Base-by-base conservation (phyloP, 1,140 invertebrate genomes). In the Pararge aegeria region DNA sequence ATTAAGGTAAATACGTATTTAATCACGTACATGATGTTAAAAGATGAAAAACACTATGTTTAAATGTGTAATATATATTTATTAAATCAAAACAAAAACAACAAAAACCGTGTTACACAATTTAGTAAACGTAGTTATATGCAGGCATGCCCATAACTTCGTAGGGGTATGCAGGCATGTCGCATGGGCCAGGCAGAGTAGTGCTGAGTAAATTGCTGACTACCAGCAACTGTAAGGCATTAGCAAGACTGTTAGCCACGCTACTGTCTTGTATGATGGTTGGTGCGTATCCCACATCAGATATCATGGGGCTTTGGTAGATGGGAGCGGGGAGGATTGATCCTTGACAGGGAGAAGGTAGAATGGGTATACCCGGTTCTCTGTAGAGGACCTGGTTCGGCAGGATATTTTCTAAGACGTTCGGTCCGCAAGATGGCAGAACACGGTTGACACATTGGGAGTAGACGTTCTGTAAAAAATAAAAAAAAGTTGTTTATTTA, bases 181-280 rank as follows among this genome's bases (percentile, higher is more conserved):
- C 60, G 37, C 53, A 62, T 2, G 63, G 61, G 0, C 61, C 63
- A 4, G 81, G 81, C 9, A 87, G 56, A 0, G 81, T 85, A 27
- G 71, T 79, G 48, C 75, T 74, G 0, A 85, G 37, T 1, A 87
- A 49, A 53, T 76, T 87, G 65, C 84, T 87, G 0, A 87, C 82
- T 1, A 87, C 78, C 5, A 87, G 49, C n/a, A 87, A 44, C 60
- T 87, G 82, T 16, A 87, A 42, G 5, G 84, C 77, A 57, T 85
- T 83, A 0, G 78, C 84, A 16, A 87, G 52, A 24, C 79, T 83
- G 37, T 87, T 85, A 2, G 82, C 80, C 1, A 87, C 78, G 5
- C 79, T 75, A 21, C 75, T 80, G 12, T 87, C 84, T 37, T 86
- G 81, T 10, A 86, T 76, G 1, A 86, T 71, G 0, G 80, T 83